Conservation (phyloP, 2,888 invertebrate genomes). For the Scrobipalpa costella region DNA sequence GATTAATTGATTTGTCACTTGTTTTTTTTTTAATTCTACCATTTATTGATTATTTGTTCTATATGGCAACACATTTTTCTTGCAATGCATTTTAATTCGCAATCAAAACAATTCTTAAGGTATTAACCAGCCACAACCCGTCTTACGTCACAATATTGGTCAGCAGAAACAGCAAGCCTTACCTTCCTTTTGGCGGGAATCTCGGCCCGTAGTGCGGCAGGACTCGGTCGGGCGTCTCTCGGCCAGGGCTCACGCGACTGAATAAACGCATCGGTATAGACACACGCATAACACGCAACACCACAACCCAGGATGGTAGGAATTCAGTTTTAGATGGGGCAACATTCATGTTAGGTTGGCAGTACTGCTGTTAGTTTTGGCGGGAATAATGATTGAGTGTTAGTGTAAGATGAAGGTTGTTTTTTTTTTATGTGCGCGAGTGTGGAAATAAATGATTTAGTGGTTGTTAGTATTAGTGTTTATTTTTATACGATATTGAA, state of each 20-base stretch:
- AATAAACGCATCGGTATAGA: slow-evolving; percentile 29
- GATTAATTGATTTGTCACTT: too few species aligned
- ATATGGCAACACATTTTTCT: too few species aligned
- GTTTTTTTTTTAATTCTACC: too few species aligned
- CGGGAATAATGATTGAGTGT: not conserved
- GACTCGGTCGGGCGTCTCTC: slow-evolving; percentile 91
- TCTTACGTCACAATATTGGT: not conserved
- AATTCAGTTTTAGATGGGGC: not conserved
- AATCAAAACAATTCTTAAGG: not conserved
- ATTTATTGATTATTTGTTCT: too few species aligned
- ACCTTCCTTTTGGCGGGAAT: slow-evolving; percentile 94
- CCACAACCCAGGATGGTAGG: slow-evolving; percentile 15
- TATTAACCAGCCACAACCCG: slow-evolving; percentile 8
- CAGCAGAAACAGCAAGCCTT: slow-evolving; percentile 48
- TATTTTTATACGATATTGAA: not conserved
- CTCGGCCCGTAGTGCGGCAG: slow-evolving; percentile 95
- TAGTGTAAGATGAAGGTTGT: not conserved
- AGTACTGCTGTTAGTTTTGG: not conserved
- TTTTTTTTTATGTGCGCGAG: not conserved
- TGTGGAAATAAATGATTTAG: too few species aligned
- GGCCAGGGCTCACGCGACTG: slow-evolving; percentile 94
- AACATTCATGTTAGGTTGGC: not conserved
- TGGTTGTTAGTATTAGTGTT: too few species aligned
- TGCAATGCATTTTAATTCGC: too few species aligned
- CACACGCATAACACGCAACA: slow-evolving; percentile 24